These are phyloP conservation scores for human DNA, from an alignment of 2,113 vertebrate genomes.

Conservation along the genomic window GRCh38 chr20:63622001-63622500, in stretches of 20 bases:
- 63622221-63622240: neutral
- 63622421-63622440: neutral
- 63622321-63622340: neutral
- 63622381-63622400: neutral
- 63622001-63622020: no score
- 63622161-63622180: neutral
- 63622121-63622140: neutral
- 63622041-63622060: no score
- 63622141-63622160: neutral
- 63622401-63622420: neutral
- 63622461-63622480: neutral
- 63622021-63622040: no score
- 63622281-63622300: neutral
- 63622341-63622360: neutral
- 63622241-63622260: neutral
- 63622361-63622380: neutral
- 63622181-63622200: neutral
- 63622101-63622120: no score
- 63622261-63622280: rapidly evolving
- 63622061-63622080: no score
- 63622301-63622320: neutral
- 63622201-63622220: neutral
- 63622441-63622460: neutral
- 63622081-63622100: no score
- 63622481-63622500: neutral